phyloP scores from a whole-genome alignment of 2,888 invertebrate genomes.

The Timandra comae region DNA sequence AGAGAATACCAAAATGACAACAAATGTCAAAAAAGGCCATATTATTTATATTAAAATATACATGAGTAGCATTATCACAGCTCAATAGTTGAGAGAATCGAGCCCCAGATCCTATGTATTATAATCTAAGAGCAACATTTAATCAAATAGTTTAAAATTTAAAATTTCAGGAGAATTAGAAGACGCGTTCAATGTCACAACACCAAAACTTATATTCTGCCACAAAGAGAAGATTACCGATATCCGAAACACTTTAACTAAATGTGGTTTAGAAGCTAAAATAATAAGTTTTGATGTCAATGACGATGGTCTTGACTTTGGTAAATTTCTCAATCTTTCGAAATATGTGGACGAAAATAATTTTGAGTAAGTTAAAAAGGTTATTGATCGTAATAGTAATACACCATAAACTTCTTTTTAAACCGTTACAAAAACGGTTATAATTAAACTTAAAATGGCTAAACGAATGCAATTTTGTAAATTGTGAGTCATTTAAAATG shows the following conservation, averaged over 20 bases:
- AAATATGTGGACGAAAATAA: conserved; percentile 23
- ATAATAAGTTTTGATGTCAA: conserved; percentile 41
- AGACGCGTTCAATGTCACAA: conserved; percentile 25
- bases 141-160: not conserved
- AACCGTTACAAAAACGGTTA: no score
- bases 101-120: no score
- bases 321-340: conserved; percentile 33
- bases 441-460: no score
- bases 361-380: not conserved
- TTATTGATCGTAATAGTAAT: not conserved
- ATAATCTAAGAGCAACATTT: no score
- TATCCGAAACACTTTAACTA: conserved; percentile 34
- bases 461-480: no score
- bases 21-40: no score
- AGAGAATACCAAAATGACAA: no score
- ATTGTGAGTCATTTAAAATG: no score
- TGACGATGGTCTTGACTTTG: conserved; percentile 30
- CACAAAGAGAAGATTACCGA: conserved; percentile 38
- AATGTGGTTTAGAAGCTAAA: conserved; percentile 25
- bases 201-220: conserved; percentile 44
- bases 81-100: no score
- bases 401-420: no score
- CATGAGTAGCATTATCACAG: no score
- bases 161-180: conserved; percentile 38
- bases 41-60: no score